A percentile compares a stretch with the other conserved stretches of the same genome.
Conservation (phyloP, 2,797 vertebrate species). For the Rachycentron canadum region DNA sequence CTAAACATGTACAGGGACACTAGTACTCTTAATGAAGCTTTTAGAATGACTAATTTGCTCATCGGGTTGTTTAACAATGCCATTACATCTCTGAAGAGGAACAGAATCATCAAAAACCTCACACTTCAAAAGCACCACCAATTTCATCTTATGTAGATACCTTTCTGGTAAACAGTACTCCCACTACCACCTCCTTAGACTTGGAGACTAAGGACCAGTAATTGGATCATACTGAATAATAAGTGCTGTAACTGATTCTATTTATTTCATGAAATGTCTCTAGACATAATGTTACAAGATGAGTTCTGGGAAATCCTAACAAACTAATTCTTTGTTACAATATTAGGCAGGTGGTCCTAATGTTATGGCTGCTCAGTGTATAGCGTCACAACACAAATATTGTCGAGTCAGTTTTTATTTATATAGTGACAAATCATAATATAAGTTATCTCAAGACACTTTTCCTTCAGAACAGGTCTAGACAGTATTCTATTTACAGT, state of each 20-base stretch:
- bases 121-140: not conserved
- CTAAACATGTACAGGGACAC: slow-evolving; percentile 9
- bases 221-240: not conserved
- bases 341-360: no score
- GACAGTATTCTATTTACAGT: no score
- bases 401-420: no score
- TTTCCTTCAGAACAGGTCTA: no score
- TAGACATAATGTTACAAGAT: not conserved
- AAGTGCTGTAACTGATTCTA: not conserved
- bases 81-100: not conserved
- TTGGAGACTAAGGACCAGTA: not conserved
- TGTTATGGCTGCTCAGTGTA: not conserved
- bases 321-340: not conserved
- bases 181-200: not conserved
- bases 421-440: no score
- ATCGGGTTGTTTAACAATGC: not conserved
- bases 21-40: slow-evolving; percentile 10
- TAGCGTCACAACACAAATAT: not conserved
- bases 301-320: not conserved
- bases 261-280: not conserved
- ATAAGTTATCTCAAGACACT: no score
- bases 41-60: slow-evolving; percentile 3
- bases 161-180: not conserved
- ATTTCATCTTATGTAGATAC: not conserved
- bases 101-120: not conserved